Base-by-base conservation (phyloP, 2,797 vertebrate species). In the Adelosebastes latens region DNA sequence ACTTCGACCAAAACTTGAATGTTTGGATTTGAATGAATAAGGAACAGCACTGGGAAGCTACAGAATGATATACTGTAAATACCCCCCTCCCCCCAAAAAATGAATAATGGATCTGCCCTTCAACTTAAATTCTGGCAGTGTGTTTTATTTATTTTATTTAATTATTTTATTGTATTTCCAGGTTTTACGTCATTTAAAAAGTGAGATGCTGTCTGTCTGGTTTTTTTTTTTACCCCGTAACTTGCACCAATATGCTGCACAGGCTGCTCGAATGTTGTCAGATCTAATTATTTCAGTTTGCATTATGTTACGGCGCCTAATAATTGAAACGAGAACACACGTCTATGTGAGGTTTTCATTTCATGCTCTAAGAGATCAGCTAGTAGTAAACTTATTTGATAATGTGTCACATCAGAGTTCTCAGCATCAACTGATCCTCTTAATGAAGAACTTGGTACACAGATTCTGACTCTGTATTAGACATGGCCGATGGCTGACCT, bases 251-350 rank as follows among this genome's bases (percentile, higher is more conserved):
- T 55, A 52, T 25, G 32, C 55, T 74, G 71, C 71, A 31, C 65
- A 56, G 36, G 31, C 53, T 29, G 67, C 75, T 72, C 68, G 72
- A 74, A 62, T 59, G 49, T 72, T 74, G 79, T 87, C 13, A 72
- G 36, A 60, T 84, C 25, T 39, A 63, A 86, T 88, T 76, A 88
- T 59, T 80, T 80, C 75, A 59, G 25, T 68, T 72, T 34, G 4
- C 24, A 12, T 75, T 55, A 46, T 14, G 62, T 72, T 62, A 68
- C 46, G 31, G 5, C 11, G n/a, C 14, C 56, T 39, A 11, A 74
- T n/a, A 59, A 66, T 60, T 55, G 2, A 77, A 67, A 78, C 36
- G 8, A 46, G 29, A 65, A 69, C 55, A 20, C 42, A 39, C 32
- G 29, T 56, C 39, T 27, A 22, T 8, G 66, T 14, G 32, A 49